Evolutionary conservation across 1,140 invertebrate genomes (phyloP), one percentile per base, ranked within the genome.

Genomic region (Drosophila serrata): DNA sequence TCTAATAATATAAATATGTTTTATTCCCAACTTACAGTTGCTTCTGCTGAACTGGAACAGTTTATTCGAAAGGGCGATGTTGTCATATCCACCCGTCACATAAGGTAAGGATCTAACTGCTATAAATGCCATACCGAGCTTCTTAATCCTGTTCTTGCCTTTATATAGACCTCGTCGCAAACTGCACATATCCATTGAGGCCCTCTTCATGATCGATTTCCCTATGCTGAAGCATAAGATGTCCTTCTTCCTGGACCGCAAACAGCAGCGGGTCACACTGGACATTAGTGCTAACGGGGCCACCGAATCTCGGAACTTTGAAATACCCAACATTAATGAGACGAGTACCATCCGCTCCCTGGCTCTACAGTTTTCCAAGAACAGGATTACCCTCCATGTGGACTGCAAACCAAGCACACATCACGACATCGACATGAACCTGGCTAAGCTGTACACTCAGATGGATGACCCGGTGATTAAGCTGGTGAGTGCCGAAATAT

Each of bases 171-270:
- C 93, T 1, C 94, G 93, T 35, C 94, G 94, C 67, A 94, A 94
- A 60, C 81, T 93, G 24, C 92, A 93, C 43, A 93, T 92, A 24
- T 91, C 92, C 2, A 88, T 94, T 33, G 95, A 96, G 73, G 95
- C 95, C 1, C 91, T 97, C 1, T 93, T 96, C 31, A 94, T 94
- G 22, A 93, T 95, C 3, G 95, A 95, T 69, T 96, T 96, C 82
- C 94, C 94, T 6, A 93, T 94, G 55, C 86, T 94, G 6, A 94
- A 95, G 74, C 94, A 95, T 27, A 95, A 95, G 85, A 95, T 96
- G 80, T 93, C 94, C 17, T 92, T 96, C 45, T 93, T 95, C 69
- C 85, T 96, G 46, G 96, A 97, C 85, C 93, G 95, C 76, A 93
- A 93, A 48, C 92, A 93, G 6, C 95, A 95, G 86, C 92, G 94